These are phyloP conservation scores for Willisornis vidua DNA, from an alignment of 2,113 vertebrate species.

Conservation along the genomic window DNA sequence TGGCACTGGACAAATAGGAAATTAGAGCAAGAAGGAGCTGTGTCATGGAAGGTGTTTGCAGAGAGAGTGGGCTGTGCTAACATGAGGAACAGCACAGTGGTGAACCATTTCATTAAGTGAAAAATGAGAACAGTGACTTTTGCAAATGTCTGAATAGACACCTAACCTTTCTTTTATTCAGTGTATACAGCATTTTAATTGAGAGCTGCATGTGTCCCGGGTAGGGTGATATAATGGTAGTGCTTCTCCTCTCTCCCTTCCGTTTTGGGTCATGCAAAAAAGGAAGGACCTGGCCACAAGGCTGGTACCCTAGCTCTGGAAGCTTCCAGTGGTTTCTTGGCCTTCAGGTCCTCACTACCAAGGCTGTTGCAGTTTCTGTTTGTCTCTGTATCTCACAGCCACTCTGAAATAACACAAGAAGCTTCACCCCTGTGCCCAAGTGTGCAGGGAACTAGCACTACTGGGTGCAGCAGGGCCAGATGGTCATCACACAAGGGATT, in stretches of 20 bases:
- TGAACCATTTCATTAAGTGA: neutral
- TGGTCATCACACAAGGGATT: neutral
- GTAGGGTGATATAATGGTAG: neutral
- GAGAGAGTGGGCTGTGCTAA: neutral
- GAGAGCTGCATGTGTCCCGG: neutral
- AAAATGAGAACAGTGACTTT: neutral
- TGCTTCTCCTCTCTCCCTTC: neutral
- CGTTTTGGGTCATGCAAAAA: neutral
- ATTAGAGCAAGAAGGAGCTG: neutral
- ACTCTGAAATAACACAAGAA: neutral
- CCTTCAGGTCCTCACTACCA: neutral
- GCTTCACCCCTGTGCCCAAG: neutral
- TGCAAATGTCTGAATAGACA: neutral
- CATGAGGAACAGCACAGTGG: accelerated
- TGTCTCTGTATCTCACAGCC: neutral
- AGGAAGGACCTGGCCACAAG: neutral
- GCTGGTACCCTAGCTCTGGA: neutral
- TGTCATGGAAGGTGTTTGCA: neutral
- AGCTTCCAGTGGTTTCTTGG: neutral
- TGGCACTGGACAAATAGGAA: neutral
- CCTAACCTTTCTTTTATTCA: neutral
- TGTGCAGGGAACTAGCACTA: too few species aligned
- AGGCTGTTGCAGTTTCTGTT: neutral
- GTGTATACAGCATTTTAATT: neutral
- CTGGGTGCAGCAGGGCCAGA: neutral